phyloP scores from a whole-genome alignment of 2,888 invertebrate species.

The Drosophila neotestacea region DNA sequence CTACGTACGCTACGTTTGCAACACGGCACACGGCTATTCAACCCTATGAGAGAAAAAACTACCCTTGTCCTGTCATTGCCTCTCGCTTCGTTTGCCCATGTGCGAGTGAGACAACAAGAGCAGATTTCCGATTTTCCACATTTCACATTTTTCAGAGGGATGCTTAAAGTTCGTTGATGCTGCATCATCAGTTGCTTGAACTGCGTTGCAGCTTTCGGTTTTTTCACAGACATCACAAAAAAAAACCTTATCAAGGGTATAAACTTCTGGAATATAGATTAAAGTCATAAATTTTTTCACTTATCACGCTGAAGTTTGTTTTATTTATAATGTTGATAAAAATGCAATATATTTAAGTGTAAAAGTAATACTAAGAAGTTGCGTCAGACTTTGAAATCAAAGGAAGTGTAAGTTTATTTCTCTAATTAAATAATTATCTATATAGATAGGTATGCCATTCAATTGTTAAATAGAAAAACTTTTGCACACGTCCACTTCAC shows the following conservation, averaged over 20 bases:
- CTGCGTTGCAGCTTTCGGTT: constrained; percentile 52
- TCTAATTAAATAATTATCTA: constrained; percentile 9
- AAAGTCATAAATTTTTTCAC: too few species aligned
- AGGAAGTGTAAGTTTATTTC: background rate
- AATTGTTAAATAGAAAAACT: background rate
- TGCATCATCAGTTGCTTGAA: constrained; percentile 59
- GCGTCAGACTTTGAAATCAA: constrained; percentile 8
- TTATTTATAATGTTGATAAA: background rate
- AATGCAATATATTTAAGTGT: background rate
- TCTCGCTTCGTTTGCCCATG: constrained; percentile 9
- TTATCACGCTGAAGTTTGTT: background rate
- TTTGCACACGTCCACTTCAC: constrained; percentile 2
- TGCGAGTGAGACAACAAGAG: constrained; percentile 48
- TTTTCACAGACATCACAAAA: too few species aligned
- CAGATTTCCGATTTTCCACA: background rate
- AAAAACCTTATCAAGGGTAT: too few species aligned
- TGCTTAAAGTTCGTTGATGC: constrained; percentile 66
- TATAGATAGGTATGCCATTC: background rate
- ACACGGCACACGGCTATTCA: constrained; percentile 12
- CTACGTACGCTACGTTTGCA: constrained; percentile 51
- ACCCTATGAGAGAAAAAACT: constrained; percentile 41
- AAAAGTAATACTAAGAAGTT: background rate
- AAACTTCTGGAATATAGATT: background rate
- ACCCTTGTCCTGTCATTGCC: constrained; percentile 42
- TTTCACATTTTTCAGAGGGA: constrained; percentile 25